phyloP scores from a whole-genome alignment of 2,113 vertebrate genomes.

The Seriola quinqueradiata region DNA sequence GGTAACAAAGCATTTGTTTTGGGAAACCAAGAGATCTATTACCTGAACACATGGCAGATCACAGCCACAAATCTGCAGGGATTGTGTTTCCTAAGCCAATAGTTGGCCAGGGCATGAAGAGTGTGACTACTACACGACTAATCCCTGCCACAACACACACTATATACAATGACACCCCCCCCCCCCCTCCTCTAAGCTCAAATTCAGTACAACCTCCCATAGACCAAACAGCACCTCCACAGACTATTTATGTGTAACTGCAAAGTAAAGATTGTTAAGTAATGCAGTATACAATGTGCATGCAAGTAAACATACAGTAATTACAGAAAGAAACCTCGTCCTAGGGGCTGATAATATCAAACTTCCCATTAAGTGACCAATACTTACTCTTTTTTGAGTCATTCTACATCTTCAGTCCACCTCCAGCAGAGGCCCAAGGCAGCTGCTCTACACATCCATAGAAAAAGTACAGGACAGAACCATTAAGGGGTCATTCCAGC shows the following conservation, averaged over 20 bases:
- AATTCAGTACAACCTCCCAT: constrained; percentile 2
- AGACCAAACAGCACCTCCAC: neutral
- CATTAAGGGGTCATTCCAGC: constrained; percentile 55
- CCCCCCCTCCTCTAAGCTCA: constrained; percentile 11
- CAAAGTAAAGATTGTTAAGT: constrained; percentile 4
- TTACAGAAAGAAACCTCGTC: neutral
- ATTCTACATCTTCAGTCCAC: constrained; percentile 67
- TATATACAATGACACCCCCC: constrained; percentile 30
- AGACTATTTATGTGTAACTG: neutral
- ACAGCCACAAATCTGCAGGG: constrained; percentile 70
- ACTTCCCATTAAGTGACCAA: constrained; percentile 15
- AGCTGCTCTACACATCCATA: constrained; percentile 47
- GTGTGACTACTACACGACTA: constrained; percentile 65
- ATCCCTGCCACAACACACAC: constrained; percentile 57
- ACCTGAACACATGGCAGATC: constrained; percentile 77
- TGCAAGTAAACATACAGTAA: constrained; percentile 22
- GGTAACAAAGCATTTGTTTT: constrained; percentile 67
- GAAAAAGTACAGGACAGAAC: constrained; percentile 42
- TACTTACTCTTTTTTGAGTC: constrained; percentile 72
- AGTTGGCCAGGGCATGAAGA: constrained; percentile 46
- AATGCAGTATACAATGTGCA: constrained; percentile 4
- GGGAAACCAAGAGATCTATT: constrained; percentile 53
- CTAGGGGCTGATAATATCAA: neutral
- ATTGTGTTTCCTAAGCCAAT: constrained; percentile 69
- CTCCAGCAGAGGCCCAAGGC: constrained; percentile 33